Evolutionary conservation across 2,888 invertebrate genomes (phyloP), one percentile per base, ranked within the genome.

Genomic region (Epinotia nisella): DNA sequence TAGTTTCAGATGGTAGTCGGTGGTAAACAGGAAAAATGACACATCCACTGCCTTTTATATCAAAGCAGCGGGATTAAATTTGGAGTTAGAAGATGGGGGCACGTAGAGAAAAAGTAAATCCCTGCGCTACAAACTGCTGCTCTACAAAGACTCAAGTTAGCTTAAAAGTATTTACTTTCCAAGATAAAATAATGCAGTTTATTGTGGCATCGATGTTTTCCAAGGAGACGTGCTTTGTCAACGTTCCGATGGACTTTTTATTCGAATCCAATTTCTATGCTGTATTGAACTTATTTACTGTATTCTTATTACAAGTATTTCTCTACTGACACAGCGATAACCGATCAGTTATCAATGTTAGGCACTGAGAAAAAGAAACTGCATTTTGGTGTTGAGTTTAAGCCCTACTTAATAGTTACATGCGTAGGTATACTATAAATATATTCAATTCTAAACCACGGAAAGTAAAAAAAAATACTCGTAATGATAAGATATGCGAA

Each of bases 131-230:
- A 82, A 81, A 79, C 79, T 68, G 69, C 69, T 76, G 76, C 76
- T 77, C 71, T 75, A 68, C 71, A 70, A 79, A 76, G 74, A 75
- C 76, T 77, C 59, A 77, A 79, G 77, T 78, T 82, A 79, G 74
- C 76, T 78, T 76, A 76, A 75, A 68, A 69, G 69, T 75, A 78
- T 82, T 83, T 81, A 79, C 78, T 77, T 72, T 75, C 74, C 13
- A 51, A 75, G 78, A 80, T 82, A 80, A 82, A 82, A 81, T 82
- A 83, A 83, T 78, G 77, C 77, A 80, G 75, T 81, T 81, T 80
- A 82, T 81, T 79, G 79, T 74, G 70, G 75, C 76, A 81, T 79
- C 75, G 74, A 80, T 81, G 76, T 80, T 81, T 76, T 75, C 68
- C 56, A 64, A 70, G 67, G 75, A 76, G 75, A 58, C 62, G 56